A percentile compares a stretch with the other conserved stretches of the same genome.
phyloP scores from a whole-genome alignment of 2,888 invertebrate genomes.

The Trachelus stipa region DNA sequence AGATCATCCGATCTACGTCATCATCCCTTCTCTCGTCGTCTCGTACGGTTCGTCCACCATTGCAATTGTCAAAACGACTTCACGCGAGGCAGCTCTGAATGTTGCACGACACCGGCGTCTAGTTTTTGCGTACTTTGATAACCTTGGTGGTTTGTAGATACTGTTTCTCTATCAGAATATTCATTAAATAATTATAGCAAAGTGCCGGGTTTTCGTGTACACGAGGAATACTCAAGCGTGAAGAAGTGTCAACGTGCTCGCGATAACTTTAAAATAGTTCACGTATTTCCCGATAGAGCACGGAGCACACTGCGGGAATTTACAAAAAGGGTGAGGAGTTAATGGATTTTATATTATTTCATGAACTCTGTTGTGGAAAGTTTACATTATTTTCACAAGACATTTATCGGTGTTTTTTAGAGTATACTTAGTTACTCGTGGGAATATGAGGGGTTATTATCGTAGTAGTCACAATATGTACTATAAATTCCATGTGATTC shows the following conservation, averaged over 20 bases:
- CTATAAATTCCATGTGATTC: neutral
- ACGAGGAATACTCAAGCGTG: neutral
- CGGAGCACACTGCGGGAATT: constrained; percentile 17
- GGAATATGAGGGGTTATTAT: neutral
- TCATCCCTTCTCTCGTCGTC: constrained; percentile 14
- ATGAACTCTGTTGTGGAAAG: neutral
- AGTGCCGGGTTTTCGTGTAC: neutral
- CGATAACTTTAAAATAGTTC: neutral
- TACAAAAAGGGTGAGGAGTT: constrained; percentile 12
- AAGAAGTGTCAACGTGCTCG: neutral
- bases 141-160: neutral
- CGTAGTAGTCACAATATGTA: neutral
- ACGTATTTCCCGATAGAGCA: constrained; percentile 14
- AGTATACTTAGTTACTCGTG: neutral
- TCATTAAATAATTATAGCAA: neutral
- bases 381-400: neutral
- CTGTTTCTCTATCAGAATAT: neutral
- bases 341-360: neutral
- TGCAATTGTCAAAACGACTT: neutral
- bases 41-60: neutral
- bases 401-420: neutral
- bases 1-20: constrained; percentile 62
- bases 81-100: neutral
- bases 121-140: neutral
- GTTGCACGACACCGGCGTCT: neutral